A percentile compares a stretch with the other conserved stretches of the same genome.
These are phyloP conservation scores for Channallabes apus DNA, from an alignment of 2,797 vertebrate species.

Conservation along the genomic window DNA sequence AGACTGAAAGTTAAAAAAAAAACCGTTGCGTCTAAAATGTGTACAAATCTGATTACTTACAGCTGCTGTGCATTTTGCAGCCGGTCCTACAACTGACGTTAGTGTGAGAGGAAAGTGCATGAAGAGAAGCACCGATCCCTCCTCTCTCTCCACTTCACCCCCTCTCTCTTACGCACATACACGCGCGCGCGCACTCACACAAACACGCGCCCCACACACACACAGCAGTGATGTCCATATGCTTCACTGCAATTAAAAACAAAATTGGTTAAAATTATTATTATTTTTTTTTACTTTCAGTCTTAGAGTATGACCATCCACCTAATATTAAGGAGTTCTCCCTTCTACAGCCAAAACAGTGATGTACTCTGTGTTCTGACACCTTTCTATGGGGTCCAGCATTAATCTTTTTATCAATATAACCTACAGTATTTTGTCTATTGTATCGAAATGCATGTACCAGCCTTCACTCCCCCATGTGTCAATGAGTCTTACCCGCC, in stretches of 20 bases:
- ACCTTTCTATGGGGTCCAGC: too few species aligned
- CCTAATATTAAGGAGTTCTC: too few species aligned
- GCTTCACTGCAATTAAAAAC: conserved; percentile 41
- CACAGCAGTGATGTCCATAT: conserved; percentile 55
- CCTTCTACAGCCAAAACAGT: too few species aligned
- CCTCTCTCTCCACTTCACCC: neutral
- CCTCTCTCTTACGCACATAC: neutral
- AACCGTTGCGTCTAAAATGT: neutral
- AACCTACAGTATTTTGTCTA: too few species aligned
- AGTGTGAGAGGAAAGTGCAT: conserved; percentile 35
- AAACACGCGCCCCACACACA: conserved; percentile 27
- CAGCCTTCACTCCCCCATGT: too few species aligned
- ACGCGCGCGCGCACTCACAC: neutral
- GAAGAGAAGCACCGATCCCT: conserved; percentile 14
- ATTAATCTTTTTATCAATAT: too few species aligned
- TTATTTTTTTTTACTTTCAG: neutral
- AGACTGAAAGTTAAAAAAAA: neutral
- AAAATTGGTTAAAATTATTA: neutral
- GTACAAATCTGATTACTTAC: conserved; percentile 34
- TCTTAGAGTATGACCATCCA: too few species aligned
- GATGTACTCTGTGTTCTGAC: too few species aligned
- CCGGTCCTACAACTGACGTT: neutral
- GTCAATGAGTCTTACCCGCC: too few species aligned
- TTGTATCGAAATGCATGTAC: too few species aligned
- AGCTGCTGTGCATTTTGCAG: conserved; percentile 34